Percentiles rank a stretch among this genome's conserved stretches.
Evolutionary conservation across 2,113 vertebrate species (phyloP).

Genomic region (Misgurnus mizolepis): DNA sequence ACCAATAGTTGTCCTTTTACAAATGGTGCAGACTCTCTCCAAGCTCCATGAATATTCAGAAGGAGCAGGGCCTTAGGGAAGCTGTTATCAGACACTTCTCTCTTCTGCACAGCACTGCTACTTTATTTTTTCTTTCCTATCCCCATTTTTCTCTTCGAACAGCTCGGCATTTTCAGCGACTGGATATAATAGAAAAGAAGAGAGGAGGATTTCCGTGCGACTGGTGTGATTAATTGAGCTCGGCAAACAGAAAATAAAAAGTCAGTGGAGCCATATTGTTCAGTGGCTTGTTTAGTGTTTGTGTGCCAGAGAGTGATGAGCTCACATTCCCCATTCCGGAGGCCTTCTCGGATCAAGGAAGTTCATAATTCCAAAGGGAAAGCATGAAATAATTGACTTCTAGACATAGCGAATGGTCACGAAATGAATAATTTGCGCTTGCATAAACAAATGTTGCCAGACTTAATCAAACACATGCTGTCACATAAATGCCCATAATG

Average conservation of each 20-base stretch:
- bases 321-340: slow-evolving; percentile 59
- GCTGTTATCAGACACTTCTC: slow-evolving; percentile 64
- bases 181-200: slow-evolving; percentile 62
- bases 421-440: not conserved
- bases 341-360: slow-evolving; percentile 52
- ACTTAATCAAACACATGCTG: slow-evolving; percentile 22
- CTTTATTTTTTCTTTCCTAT: slow-evolving; percentile 47
- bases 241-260: slow-evolving; percentile 73
- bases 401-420: slow-evolving; percentile 37
- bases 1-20: slow-evolving; percentile 65
- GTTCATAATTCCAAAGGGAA: slow-evolving; percentile 51
- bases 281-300: slow-evolving; percentile 55
- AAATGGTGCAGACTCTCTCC: slow-evolving; percentile 62
- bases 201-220: slow-evolving; percentile 62
- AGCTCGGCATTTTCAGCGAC: slow-evolving; percentile 59
- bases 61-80: slow-evolving; percentile 61
- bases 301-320: slow-evolving; percentile 50
- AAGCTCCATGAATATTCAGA: slow-evolving; percentile 69
- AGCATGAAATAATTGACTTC: slow-evolving; percentile 62
- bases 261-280: slow-evolving; percentile 62
- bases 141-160: slow-evolving; percentile 45
- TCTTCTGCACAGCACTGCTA: slow-evolving; percentile 36
- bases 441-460: slow-evolving; percentile 23
- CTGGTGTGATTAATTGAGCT: slow-evolving; percentile 73
- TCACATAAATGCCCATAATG: slow-evolving; percentile 4